Base-by-base conservation (phyloP, 2,888 invertebrate species). In the Onchidella celtica region DNA sequence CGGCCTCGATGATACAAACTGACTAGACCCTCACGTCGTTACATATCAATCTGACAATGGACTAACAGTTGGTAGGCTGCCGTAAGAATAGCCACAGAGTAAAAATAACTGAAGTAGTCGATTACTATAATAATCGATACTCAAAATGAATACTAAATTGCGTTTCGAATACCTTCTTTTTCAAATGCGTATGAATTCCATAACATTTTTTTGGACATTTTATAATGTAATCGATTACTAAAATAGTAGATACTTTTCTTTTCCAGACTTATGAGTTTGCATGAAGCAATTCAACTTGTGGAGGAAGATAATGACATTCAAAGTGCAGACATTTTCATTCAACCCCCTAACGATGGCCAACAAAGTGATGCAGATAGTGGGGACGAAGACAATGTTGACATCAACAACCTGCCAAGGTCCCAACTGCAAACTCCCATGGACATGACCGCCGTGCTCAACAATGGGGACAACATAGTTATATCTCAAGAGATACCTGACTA, bases 291-390 rank as follows among this genome's bases (percentile, higher is more conserved):
- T 17, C 6, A 11, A 17, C 47, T 47, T 47, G 47, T 47, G 47
- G 47, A 47, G 47, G 47, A 47, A 17, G 47, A 47, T 17, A 17
- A 47, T 17, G 17, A 47, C 47, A 17, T 47, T 47, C 6, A 6
- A 6, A 47, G 17, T 47, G 47, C 47, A 47, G 55, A 47, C 47
- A 38, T 72, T 4, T 79, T 47, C 63, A 72, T 73, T 73, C 36
- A 66, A 24, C 81, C 68, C 27, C 75, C 74, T 27, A 55, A n/a
- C 27, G 59, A 61, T 47, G 40, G 59, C n/a, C 24, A 68, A 17
- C 40, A 72, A 11, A 75, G 66, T 34, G 81, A 81, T 59, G 74
- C 68, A 38, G 81, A 81, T 34, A 75, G 75, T 81, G 75, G 24
- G 11, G 75, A 66, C 27, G 81, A 81, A 40, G 81, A 81, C 38